phyloP scores from a whole-genome alignment of 23 tunicate species.

The Halocynthia aurantium region DNA sequence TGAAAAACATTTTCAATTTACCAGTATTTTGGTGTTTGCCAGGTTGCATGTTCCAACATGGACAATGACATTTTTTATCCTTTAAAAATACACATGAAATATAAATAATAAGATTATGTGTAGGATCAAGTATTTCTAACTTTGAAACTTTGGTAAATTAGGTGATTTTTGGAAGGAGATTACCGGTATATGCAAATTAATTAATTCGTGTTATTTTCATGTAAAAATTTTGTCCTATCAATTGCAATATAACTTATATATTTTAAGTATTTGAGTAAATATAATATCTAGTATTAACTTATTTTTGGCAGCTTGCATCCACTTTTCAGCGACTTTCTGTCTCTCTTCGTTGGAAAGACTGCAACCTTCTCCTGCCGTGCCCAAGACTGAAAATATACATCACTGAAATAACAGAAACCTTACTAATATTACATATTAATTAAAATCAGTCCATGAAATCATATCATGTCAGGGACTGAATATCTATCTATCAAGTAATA shows the following conservation, averaged over 20 bases:
- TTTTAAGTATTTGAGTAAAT: background rate
- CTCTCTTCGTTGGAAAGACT: constrained; percentile 72
- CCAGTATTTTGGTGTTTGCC: constrained; percentile 71
- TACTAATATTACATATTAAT: background rate
- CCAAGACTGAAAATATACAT: constrained; percentile 26
- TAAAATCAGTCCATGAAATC: background rate
- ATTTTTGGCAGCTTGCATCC: constrained; percentile 79
- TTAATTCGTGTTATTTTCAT: no score
- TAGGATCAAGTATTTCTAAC: no score
- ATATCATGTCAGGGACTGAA: background rate
- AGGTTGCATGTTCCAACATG: constrained; percentile 73
- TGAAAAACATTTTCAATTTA: constrained; percentile 1
- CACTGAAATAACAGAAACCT: constrained; percentile 18
- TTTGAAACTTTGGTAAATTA: no score
- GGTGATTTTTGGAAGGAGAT: no score
- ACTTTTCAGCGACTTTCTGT: constrained; percentile 54
- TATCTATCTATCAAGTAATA: no score
- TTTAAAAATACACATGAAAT: background rate
- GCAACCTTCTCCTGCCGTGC: constrained; percentile 90
- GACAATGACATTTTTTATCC: constrained; percentile 58
- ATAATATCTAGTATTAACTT: constrained; percentile 27
- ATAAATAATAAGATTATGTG: background rate
- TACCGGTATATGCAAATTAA: no score
- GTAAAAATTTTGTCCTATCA: no score
- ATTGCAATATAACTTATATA: no score